Conservation (phyloP, 2,888 invertebrate genomes). For the Coenonympha glycerion region DNA sequence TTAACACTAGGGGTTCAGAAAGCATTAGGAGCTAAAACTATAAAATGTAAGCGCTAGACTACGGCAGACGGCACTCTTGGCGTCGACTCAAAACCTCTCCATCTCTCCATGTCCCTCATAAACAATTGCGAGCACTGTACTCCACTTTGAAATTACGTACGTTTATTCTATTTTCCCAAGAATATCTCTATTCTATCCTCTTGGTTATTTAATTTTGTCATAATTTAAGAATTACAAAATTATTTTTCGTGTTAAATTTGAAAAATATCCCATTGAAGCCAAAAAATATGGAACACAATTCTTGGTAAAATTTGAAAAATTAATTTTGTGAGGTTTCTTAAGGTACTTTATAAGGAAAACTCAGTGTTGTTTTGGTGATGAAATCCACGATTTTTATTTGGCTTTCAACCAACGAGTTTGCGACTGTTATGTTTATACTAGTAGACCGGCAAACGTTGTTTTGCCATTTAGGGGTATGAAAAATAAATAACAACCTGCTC, state of each 20-base stretch:
- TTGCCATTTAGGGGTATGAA: too few relatives aligned
- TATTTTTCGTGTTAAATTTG: not conserved
- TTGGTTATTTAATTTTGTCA: too few relatives aligned
- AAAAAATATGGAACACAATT: not conserved
- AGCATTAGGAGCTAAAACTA: not conserved
- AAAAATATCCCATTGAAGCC: not conserved
- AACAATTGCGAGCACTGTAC: not conserved
- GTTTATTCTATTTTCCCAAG: not conserved
- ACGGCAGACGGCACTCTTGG: slow-evolving; percentile 3
- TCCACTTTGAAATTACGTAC: not conserved
- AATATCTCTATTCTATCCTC: not conserved
- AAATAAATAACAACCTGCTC: too few relatives aligned
- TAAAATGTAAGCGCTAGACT: not conserved
- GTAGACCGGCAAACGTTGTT: too few relatives aligned
- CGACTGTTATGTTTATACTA: too few relatives aligned
- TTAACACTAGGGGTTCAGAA: not conserved
- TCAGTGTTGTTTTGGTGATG: too few relatives aligned
- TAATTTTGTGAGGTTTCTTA: too few relatives aligned
- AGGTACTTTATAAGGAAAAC: too few relatives aligned
- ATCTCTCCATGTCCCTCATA: not conserved
- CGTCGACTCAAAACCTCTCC: not conserved
- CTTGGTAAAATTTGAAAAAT: not conserved
- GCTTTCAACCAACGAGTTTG: too few relatives aligned
- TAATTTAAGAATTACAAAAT: too few relatives aligned
- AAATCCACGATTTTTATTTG: too few relatives aligned